Conservation (phyloP, 2,888 invertebrate species). For the Ypsolopha sequella region DNA sequence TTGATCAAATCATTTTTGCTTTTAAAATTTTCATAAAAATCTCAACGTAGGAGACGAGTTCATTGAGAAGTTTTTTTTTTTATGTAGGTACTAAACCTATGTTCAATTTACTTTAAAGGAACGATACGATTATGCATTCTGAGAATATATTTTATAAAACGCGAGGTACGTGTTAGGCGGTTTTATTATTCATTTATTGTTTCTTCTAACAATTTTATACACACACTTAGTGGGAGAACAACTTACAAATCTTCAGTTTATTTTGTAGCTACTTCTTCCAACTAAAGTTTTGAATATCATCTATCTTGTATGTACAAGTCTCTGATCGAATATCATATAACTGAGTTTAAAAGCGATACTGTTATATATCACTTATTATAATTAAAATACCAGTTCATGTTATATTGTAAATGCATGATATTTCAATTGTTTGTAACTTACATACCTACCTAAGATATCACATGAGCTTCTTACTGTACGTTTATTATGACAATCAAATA, state of each 20-base stretch:
- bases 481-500: background rate
- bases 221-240: no score
- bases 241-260: conserved; percentile 6
- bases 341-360: no score
- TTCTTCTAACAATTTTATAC: conserved; percentile 41
- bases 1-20: background rate
- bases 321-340: no score
- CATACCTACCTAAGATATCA: conserved; percentile 26
- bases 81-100: background rate
- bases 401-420: no score
- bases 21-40: background rate
- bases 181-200: conserved; percentile 71
- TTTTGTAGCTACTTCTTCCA: background rate
- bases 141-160: conserved; percentile 25
- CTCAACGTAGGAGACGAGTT: background rate
- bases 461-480: conserved; percentile 35
- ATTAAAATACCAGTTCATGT: no score
- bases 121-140: conserved; percentile 20
- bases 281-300: background rate
- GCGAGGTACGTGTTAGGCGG: conserved; percentile 26
- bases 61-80: background rate
- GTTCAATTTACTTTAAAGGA: background rate
- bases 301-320: no score
- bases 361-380: no score
- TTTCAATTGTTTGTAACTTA: no score